Base-by-base conservation (phyloP, 2,797 vertebrate genomes). In the Sciurus vulgaris region DNA sequence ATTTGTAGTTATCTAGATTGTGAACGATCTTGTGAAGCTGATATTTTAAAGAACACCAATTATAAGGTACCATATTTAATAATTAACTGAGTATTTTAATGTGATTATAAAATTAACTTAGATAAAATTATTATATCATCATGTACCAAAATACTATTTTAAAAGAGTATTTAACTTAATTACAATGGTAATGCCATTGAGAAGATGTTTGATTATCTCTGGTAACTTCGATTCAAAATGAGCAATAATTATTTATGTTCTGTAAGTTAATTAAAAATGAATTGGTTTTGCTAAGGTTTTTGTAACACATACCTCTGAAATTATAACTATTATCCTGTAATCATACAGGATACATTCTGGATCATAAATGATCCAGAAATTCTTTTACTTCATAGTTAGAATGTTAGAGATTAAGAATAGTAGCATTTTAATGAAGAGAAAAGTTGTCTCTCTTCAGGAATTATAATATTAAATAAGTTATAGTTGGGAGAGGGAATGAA, bases 21-120 rank as follows among this genome's bases (percentile, higher is more conserved):
- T 97, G 97, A 98, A 44, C 70, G 97, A 78, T 97, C 97, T 96
- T 98, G 97, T 90, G 97, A 97, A 96, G 93, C 95, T 92, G 97
- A 98, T 15, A 83, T 98, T 95, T 96, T 98, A 91, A 97, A 93
- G 94, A 96, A 96, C 84, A 96, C 93, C 30, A 97, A 81, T 92
- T 98, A 97, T 87, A 98, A 98, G 97, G 97, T 98, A 98, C 38
- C 73, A 20, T 73, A 84, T 93, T 95, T 97, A 90, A 70, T 76
- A 95, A 28, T 87, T 93, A 78, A 85, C 26, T 77, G 35, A 77
- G 4, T 91, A 84, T 81, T 81, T 85, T 74, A 81, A 76, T 95
- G 1, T 78, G 74, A 95, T 93, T 92, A n/a, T 85, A 89, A 85
- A 89, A 65, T 92, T 91, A 93, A 65, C 7, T 69, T 78, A 88